Conservation (phyloP, 2,797 vertebrate genomes). For the Austrolebias charrua region DNA sequence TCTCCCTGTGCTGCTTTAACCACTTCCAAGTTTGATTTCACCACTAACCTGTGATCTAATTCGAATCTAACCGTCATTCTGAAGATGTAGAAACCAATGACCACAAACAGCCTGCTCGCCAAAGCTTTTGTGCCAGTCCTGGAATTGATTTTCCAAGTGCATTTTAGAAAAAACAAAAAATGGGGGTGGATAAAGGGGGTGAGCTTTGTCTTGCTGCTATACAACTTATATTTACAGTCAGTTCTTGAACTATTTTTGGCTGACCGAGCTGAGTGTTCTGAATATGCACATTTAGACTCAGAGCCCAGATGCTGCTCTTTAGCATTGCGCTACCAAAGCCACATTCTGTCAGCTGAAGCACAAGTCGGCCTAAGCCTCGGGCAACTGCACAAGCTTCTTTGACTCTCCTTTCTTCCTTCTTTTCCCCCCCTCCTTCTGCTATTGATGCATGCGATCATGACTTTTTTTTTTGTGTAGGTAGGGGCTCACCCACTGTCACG, state of each 20-base stretch:
- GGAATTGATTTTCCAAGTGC: constrained; percentile 24
- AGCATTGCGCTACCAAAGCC: constrained; percentile 64
- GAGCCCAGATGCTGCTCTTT: constrained; percentile 66
- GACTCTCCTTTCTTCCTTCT: constrained; percentile 82
- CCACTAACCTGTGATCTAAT: constrained; percentile 78
- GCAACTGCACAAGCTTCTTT: constrained; percentile 86
- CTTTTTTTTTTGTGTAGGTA: constrained; percentile 66
- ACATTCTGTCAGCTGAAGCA: constrained; percentile 76
- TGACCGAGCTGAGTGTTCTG: constrained; percentile 72
- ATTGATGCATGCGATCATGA: constrained; percentile 82
- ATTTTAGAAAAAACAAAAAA: constrained; percentile 23
- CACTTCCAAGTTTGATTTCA: constrained; percentile 80
- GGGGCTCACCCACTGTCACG: constrained; percentile 76
- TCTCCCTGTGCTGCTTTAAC: constrained; percentile 80
- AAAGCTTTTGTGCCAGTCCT: constrained; percentile 58
- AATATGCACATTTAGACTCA: constrained; percentile 64
- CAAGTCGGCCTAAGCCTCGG: constrained; percentile 82
- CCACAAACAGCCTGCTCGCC: constrained; percentile 64
- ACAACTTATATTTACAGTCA: constrained; percentile 61
- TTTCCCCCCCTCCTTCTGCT: constrained; percentile 71
- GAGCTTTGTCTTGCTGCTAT: constrained; percentile 69
- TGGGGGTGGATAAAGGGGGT: constrained; percentile 60
- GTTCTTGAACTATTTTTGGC: constrained; percentile 64
- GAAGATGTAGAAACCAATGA: constrained; percentile 58
- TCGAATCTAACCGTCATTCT: constrained; percentile 75